These are phyloP conservation scores for Tridacna crocea DNA, from an alignment of 2,888 invertebrate genomes.

Conservation along the genomic window DNA sequence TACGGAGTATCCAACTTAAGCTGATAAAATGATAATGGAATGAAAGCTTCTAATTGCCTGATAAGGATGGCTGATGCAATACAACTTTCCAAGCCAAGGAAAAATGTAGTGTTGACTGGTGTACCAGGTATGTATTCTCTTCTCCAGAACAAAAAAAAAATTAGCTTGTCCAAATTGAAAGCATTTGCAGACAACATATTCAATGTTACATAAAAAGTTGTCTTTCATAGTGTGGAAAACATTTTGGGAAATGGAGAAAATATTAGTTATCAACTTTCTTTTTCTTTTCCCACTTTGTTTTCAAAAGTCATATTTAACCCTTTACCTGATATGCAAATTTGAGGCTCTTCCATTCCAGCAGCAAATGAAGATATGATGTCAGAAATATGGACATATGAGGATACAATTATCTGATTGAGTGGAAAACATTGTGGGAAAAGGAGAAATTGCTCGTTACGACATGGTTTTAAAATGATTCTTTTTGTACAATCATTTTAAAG, in stretches of 20 bases:
- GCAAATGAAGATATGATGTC: background rate
- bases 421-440: background rate
- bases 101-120: slow-evolving; percentile 71
- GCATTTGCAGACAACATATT: background rate
- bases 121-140: slow-evolving; percentile 68
- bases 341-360: too few species aligned
- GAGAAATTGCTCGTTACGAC: background rate
- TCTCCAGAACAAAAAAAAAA: background rate
- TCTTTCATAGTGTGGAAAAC: background rate
- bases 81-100: slow-evolving; percentile 50
- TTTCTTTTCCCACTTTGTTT: background rate
- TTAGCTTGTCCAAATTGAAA: too few species aligned
- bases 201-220: too few species aligned
- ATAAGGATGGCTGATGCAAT: slow-evolving; percentile 50
- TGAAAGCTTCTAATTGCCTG: background rate
- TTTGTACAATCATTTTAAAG: too few species aligned
- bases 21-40: background rate
- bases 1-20: too few species aligned
- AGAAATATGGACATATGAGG: too few species aligned
- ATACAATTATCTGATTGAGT: too few species aligned
- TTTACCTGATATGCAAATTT: too few species aligned
- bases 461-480: background rate
- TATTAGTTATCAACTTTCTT: background rate
- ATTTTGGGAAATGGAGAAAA: background rate
- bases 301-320: too few species aligned